Evolutionary conservation across 2,888 invertebrate genomes (phyloP).

Genomic region (Orgyia antiqua): DNA sequence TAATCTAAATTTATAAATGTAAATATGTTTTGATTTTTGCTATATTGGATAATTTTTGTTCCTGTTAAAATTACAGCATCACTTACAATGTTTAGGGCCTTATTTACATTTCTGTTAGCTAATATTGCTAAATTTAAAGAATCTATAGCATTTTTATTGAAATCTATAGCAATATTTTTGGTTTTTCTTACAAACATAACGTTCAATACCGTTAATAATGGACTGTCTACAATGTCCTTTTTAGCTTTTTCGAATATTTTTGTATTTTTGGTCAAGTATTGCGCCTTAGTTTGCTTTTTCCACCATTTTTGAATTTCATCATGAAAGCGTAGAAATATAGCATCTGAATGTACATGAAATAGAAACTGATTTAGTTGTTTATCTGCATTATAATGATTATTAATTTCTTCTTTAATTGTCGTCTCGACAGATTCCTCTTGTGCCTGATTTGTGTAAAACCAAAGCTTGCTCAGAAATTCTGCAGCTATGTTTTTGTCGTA

Average conservation of each 20-base stretch:
- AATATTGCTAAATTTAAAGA: constrained; percentile 18
- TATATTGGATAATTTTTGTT: constrained; percentile 31
- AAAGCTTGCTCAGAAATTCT: constrained; percentile 33
- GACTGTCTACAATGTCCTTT: constrained; percentile 32
- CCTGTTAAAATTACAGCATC: constrained; percentile 26
- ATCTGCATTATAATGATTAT: constrained; percentile 24
- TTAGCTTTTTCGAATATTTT: constrained; percentile 32
- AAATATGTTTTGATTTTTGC: constrained; percentile 13
- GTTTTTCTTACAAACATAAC: constrained; percentile 32
- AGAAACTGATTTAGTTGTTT: constrained; percentile 24
- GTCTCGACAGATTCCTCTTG: constrained; percentile 33
- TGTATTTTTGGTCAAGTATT: constrained; percentile 28
- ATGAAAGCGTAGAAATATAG: constrained; percentile 36
- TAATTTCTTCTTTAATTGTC: constrained; percentile 32
- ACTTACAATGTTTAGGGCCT: constrained; percentile 25
- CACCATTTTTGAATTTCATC: constrained; percentile 45
- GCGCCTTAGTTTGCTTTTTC: constrained; percentile 27
- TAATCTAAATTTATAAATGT: constrained; percentile 36
- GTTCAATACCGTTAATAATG: constrained; percentile 31
- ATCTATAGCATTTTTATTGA: constrained; percentile 17
- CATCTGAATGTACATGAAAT: constrained; percentile 35
- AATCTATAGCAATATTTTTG: constrained; percentile 28
- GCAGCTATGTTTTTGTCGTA: constrained; percentile 28
- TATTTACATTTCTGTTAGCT: constrained; percentile 6
- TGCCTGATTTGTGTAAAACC: constrained; percentile 40